Percentiles rank a stretch among this genome's conserved stretches.
These are phyloP conservation scores for Enteromius thamalakanensis DNA, from an alignment of 2,797 vertebrate genomes.

Conservation along the genomic window DNA sequence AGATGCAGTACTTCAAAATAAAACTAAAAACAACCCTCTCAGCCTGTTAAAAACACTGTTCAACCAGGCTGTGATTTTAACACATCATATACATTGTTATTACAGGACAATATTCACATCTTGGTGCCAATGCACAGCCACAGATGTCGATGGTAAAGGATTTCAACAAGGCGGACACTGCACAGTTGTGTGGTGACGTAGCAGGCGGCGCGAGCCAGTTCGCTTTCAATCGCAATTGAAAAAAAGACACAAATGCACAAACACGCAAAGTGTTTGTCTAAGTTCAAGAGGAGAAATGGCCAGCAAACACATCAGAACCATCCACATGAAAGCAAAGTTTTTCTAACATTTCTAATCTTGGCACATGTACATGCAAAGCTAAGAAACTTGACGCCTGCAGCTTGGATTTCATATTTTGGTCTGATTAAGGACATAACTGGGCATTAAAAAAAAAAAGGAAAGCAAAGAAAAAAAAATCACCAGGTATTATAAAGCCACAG, in stretches of 20 bases:
- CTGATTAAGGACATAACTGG: conserved; percentile 74
- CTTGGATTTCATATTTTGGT: conserved; percentile 77
- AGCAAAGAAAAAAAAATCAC: conserved; percentile 65
- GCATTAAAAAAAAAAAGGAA: conserved; percentile 17
- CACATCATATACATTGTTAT: conserved; percentile 33
- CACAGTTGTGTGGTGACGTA: conserved; percentile 39
- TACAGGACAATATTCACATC: conserved; percentile 50
- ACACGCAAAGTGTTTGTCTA: conserved; percentile 55
- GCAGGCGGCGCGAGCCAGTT: conserved; percentile 36
- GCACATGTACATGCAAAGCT: conserved; percentile 97
- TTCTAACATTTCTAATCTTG: conserved; percentile 75
- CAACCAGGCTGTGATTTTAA: conserved; percentile 35
- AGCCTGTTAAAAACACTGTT: conserved; percentile 42
- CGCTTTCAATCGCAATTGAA: conserved; percentile 33
- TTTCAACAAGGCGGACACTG: conserved; percentile 48
- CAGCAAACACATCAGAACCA: conserved; percentile 60
- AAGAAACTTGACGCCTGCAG: conserved; percentile 72
- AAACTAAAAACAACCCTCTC: conserved; percentile 26
- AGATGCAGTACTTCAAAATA: conserved; percentile 7
- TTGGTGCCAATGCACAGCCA: conserved; percentile 43
- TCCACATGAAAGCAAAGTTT: conserved; percentile 70
- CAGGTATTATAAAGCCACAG: conserved; percentile 60
- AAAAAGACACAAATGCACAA: conserved; percentile 32
- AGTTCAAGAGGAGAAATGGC: conserved; percentile 55
- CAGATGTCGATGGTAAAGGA: conserved; percentile 28